Evolutionary conservation across 2,888 invertebrate species (phyloP).

Genomic region (Pseudeuparius sepicola): DNA sequence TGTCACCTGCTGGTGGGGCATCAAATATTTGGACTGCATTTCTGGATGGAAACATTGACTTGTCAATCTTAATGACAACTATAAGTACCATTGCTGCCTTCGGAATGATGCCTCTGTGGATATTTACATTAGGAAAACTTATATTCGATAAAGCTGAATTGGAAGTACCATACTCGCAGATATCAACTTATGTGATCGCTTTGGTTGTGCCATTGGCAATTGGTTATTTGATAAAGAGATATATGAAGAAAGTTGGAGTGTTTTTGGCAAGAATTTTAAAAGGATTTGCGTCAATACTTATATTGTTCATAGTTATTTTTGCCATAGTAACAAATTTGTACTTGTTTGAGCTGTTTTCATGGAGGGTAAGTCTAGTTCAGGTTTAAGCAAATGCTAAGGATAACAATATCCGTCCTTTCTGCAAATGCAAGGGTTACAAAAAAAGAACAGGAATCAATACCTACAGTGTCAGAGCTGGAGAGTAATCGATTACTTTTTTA

Average conservation of each 20-base stretch:
- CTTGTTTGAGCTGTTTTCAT: slow-evolving; percentile 78
- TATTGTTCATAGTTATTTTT: slow-evolving; percentile 76
- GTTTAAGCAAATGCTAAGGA: no score
- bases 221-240: slow-evolving; percentile 44
- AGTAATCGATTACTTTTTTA: no score
- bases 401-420: no score
- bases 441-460: no score
- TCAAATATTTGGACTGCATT: slow-evolving; percentile 95
- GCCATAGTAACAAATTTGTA: slow-evolving; percentile 84
- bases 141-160: slow-evolving; percentile 53
- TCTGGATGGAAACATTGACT: slow-evolving; percentile 82
- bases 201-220: slow-evolving; percentile 68
- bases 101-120: slow-evolving; percentile 85
- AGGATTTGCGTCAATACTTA: slow-evolving; percentile 68
- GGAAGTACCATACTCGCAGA: slow-evolving; percentile 66
- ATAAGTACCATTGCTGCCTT: slow-evolving; percentile 73
- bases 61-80: slow-evolving; percentile 93
- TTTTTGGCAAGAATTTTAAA: slow-evolving; percentile 73
- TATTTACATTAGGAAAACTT: slow-evolving; percentile 72
- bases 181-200: slow-evolving; percentile 62
- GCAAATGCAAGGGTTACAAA: no score
- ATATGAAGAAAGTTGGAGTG: slow-evolving; percentile 54
- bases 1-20: slow-evolving; percentile 88
- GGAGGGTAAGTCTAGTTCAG: slow-evolving; percentile 64
- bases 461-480: no score